Evolutionary conservation across 2,888 invertebrate species (phyloP).

Genomic region (Apamea sordens): DNA sequence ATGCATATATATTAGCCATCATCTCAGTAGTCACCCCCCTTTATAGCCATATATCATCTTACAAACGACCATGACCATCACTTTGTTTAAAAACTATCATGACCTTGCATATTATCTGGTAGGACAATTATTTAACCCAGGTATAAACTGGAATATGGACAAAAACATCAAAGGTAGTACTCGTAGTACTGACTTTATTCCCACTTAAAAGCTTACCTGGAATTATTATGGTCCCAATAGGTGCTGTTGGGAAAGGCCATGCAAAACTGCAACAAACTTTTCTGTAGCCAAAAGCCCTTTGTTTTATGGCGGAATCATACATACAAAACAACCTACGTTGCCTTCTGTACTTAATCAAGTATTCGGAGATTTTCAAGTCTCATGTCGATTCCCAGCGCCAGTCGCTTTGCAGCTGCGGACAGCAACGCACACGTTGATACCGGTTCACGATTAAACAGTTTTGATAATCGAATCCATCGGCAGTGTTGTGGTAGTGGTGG

Average conservation of each 20-base stretch:
- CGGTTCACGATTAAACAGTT: conserved; percentile 28
- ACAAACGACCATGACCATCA: neutral
- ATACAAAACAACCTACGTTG: conserved; percentile 21
- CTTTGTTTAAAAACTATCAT: no score
- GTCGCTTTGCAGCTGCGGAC: conserved; percentile 43
- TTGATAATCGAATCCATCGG: conserved; percentile 36
- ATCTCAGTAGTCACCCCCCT: neutral
- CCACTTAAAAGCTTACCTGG: neutral
- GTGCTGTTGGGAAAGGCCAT: neutral
- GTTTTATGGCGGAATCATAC: conserved; percentile 26
- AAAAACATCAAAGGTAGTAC: neutral
- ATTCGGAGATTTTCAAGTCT: conserved; percentile 41
- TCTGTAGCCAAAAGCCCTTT: neutral
- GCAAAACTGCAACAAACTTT: neutral
- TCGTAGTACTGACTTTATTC: neutral
- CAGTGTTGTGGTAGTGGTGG: conserved; percentile 58
- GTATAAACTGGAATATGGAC: neutral
- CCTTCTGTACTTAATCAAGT: conserved; percentile 39
- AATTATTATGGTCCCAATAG: no score
- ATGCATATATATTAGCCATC: neutral
- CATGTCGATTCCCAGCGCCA: conserved; percentile 18
- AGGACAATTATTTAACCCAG: neutral
- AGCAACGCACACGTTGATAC: conserved; percentile 43
- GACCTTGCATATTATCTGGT: neutral
- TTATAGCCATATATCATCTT: neutral